phyloP scores from a whole-genome alignment of 2,113 vertebrate genomes.

The Ictalurus furcatus region DNA sequence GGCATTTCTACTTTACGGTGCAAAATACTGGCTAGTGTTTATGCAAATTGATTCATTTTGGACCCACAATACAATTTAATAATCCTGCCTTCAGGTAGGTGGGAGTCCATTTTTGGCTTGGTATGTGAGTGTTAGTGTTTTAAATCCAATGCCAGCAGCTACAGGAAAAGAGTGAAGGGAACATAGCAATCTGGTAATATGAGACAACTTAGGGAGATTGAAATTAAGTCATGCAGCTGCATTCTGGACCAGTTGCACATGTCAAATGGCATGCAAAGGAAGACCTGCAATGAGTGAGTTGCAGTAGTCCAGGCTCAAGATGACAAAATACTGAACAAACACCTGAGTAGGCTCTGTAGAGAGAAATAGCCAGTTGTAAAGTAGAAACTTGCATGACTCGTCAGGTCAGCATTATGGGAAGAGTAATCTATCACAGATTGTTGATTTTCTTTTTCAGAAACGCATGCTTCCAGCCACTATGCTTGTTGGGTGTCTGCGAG shows the following conservation, averaged over 20 bases:
- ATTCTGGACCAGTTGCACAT: neutral
- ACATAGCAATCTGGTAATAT: neutral
- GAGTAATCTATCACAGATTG: neutral
- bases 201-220: neutral
- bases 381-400: neutral
- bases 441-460: neutral
- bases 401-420: neutral
- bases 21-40: neutral
- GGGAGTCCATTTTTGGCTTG: slow-evolving; percentile 1
- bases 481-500: too few species aligned
- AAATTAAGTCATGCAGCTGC: neutral
- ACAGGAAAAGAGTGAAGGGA: neutral
- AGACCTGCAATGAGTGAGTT: neutral
- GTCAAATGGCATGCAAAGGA: neutral
- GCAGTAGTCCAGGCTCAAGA: neutral
- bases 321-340: neutral
- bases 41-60: slow-evolving; percentile 10
- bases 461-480: neutral
- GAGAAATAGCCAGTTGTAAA: neutral
- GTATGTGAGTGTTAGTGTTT: neutral
- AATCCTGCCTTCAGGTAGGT: slow-evolving; percentile 8
- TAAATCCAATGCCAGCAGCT: neutral
- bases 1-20: neutral
- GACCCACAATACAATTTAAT: neutral
- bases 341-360: neutral